These are phyloP conservation scores for Crenuchus spilurus DNA, from an alignment of 2,797 vertebrate genomes.

Conservation along the genomic window DNA sequence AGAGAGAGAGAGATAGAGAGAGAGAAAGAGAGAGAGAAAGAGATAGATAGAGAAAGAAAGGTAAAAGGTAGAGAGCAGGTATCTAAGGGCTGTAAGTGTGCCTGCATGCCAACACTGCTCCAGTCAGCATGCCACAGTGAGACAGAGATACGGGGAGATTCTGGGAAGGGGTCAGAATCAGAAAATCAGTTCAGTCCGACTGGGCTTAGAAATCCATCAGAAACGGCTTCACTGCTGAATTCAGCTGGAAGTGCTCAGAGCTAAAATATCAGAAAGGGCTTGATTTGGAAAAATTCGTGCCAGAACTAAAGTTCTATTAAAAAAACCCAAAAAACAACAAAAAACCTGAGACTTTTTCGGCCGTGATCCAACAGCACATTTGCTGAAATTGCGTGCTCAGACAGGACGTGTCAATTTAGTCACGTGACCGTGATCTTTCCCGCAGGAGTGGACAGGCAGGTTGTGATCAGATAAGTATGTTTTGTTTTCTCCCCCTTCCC, in stretches of 20 bases:
- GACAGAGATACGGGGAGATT: slow-evolving; percentile 79
- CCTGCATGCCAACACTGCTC: slow-evolving; percentile 85
- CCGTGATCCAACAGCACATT: not conserved
- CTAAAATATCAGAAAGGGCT: slow-evolving; percentile 9
- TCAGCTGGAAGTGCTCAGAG: slow-evolving; percentile 1
- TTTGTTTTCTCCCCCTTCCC: slow-evolving; percentile 75
- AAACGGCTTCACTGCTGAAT: slow-evolving; percentile 5
- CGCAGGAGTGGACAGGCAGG: slow-evolving; percentile 35
- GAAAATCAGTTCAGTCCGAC: slow-evolving; percentile 53
- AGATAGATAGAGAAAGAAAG: not conserved
- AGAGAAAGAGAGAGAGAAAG: not conserved
- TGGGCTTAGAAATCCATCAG: not conserved
- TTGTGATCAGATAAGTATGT: slow-evolving; percentile 19
- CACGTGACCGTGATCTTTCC: not conserved
- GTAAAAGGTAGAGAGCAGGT: slow-evolving; percentile 30
- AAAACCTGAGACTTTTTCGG: not conserved
- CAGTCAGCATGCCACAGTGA: slow-evolving; percentile 82
- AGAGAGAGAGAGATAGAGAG: not conserved
- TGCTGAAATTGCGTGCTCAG: not conserved
- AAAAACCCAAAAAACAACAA: too few relatives aligned
- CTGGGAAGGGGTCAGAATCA: slow-evolving; percentile 81
- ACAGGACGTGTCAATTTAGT: slow-evolving; percentile 1
- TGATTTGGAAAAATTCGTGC: slow-evolving; percentile 13
- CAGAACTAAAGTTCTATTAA: slow-evolving; percentile 13
- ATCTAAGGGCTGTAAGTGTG: slow-evolving; percentile 70